phyloP scores from a whole-genome alignment of 2,888 invertebrate genomes.

The Furcula furcula region DNA sequence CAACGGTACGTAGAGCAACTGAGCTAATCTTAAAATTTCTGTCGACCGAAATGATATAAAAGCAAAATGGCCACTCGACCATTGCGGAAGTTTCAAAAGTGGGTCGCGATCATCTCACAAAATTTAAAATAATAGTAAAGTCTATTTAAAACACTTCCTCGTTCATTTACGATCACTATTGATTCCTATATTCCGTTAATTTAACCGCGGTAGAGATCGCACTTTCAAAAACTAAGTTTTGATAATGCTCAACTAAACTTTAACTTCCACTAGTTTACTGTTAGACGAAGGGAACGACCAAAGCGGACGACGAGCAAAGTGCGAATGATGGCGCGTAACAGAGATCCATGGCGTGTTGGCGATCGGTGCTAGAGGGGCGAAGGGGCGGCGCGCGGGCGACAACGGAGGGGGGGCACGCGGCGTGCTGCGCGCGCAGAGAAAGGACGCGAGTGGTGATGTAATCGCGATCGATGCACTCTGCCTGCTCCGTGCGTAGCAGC shows the following conservation, averaged over 20 bases:
- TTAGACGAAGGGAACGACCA: constrained; percentile 49
- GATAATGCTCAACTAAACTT: constrained; percentile 49
- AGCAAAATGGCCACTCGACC: constrained; percentile 54
- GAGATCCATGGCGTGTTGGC: constrained; percentile 58
- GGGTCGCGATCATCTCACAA: constrained; percentile 66
- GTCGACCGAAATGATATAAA: constrained; percentile 31
- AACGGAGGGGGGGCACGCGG: constrained; percentile 42
- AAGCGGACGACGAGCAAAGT: constrained; percentile 57
- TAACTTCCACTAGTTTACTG: constrained; percentile 51
- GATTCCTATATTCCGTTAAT: constrained; percentile 28
- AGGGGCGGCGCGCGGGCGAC: constrained; percentile 22
- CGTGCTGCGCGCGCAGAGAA: constrained; percentile 77
- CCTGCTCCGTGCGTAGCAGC: constrained; percentile 30
- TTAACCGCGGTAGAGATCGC: constrained; percentile 25
- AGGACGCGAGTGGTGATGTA: constrained; percentile 78
- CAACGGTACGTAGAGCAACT: constrained; percentile 30
- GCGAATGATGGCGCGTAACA: constrained; percentile 70
- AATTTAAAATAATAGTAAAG: constrained; percentile 26
- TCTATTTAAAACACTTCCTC: constrained; percentile 43
- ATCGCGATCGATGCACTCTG: constrained; percentile 78
- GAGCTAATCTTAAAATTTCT: constrained; percentile 21
- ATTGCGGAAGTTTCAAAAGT: constrained; percentile 71
- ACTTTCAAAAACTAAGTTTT: constrained; percentile 40
- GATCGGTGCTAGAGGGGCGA: constrained; percentile 51
- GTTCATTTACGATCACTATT: constrained; percentile 43